A percentile compares a stretch with the other conserved stretches of the same genome.
Evolutionary conservation across 2,113 vertebrate species (phyloP).

Genomic region (Phylloscopus trochilus): DNA sequence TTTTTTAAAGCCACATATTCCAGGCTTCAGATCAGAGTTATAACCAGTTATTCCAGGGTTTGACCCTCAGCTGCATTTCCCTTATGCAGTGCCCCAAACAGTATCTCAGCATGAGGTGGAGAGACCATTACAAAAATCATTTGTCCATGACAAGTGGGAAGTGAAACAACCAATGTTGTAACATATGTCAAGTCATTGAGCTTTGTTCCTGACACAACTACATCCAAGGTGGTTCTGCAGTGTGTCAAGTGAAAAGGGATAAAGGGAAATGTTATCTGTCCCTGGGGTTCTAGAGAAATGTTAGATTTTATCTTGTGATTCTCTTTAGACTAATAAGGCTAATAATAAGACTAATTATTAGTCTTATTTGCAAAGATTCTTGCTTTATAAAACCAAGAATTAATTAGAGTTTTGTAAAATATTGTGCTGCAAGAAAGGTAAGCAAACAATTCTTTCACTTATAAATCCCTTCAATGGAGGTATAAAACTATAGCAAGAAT

Average conservation of each 20-base stretch:
- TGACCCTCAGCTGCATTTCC: neutral
- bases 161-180: neutral
- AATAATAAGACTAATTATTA: neutral
- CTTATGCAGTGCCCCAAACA: neutral
- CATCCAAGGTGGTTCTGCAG: neutral
- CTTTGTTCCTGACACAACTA: neutral
- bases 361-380: neutral
- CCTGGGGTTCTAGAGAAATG: neutral
- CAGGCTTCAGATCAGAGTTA: neutral
- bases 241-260: neutral
- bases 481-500: neutral
- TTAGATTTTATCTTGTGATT: neutral
- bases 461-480: neutral
- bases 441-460: neutral
- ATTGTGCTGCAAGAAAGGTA: neutral
- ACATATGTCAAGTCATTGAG: neutral
- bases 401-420: neutral
- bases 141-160: slow-evolving; percentile 19
- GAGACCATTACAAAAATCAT: slow-evolving; percentile 4
- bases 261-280: neutral
- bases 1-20: neutral
- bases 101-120: neutral
- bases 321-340: neutral
- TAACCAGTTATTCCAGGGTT: neutral
- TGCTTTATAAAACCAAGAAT: neutral